Percentiles rank a stretch among this genome's conserved stretches.
Evolutionary conservation across 2,888 invertebrate genomes (phyloP).

Genomic region (Tachystola acroxantha): DNA sequence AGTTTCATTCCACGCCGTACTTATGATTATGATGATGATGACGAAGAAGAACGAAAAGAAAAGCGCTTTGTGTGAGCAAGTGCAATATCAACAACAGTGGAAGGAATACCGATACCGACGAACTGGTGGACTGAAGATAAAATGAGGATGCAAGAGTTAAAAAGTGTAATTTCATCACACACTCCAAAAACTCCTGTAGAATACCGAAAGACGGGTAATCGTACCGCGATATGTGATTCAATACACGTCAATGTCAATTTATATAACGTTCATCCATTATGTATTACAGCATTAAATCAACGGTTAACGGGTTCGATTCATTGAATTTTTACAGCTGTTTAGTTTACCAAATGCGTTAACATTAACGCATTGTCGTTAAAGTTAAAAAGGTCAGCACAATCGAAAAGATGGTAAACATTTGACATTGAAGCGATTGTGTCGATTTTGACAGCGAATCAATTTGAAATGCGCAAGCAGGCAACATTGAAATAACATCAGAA

Average conservation of each 20-base stretch:
- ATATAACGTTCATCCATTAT: constrained; percentile 9
- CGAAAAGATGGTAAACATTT: constrained; percentile 59
- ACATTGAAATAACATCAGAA: constrained; percentile 11
- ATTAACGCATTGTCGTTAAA: constrained; percentile 38
- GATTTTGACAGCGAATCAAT: constrained; percentile 69
- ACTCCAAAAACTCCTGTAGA: too few species aligned
- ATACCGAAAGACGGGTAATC: too few species aligned
- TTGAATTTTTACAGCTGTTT: constrained; percentile 30
- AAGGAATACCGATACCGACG: too few species aligned
- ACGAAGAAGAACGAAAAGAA: too few species aligned
- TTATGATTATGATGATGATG: too few species aligned
- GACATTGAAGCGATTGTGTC: constrained; percentile 61
- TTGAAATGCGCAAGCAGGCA: constrained; percentile 43
- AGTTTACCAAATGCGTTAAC: constrained; percentile 41
- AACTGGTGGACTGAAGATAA: too few species aligned
- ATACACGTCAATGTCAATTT: constrained; percentile 9
- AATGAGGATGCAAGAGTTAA: too few species aligned
- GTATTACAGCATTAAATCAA: constrained; percentile 13
- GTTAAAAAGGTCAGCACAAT: constrained; percentile 51
- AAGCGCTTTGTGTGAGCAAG: too few species aligned
- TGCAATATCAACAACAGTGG: too few species aligned
- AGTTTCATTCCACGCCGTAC: too few species aligned
- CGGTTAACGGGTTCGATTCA: constrained; percentile 19
- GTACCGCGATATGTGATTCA: too few species aligned
- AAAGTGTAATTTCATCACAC: too few species aligned